Evolutionary conservation across 2,888 invertebrate species (phyloP), one percentile per base, ranked within the genome.

Genomic region (Argyra leucocephala): DNA sequence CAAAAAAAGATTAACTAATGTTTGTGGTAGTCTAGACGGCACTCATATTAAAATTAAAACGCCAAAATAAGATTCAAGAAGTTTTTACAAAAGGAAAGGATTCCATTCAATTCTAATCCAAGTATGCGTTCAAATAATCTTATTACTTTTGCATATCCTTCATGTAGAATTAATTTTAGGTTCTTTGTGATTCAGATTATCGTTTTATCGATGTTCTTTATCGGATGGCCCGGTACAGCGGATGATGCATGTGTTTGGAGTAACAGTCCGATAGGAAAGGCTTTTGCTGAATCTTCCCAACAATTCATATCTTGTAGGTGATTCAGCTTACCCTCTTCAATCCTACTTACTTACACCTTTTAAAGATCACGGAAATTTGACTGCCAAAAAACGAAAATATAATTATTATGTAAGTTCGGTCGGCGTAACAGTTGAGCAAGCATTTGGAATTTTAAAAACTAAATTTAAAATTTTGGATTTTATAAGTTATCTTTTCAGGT

Each of bases 201-300:
- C 22, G 58, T 59, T 64, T 59, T 24, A 64, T 21, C 6, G 36
- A 36, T 23, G 26, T 36, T 58, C n/a, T 64, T 61, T 22, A 23
- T 64, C 61, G 64, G 61, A 31, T 64, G 64, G 61, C 64, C 64
- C 22, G 64, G 64, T 15, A 64, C 23, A 57, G 62, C 64, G 57
- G 57, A 64, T 64, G 64, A 64, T 22, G 61, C 64, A 24, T 22
- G 18, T 22, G 61, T 64, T 26, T 61, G 64, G 64, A 26, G 26
- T 61, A 64, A 64, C 7, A 64, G 61, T 26, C 57, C 61, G 9
- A 57, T 64, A 22, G 31, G 22, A n/a, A n/a, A 36, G 21, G 22
- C 22, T 59, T 36, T 64, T 24, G 36, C n/a, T 21, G 24, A 64
- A 36, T 57, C 24, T 64, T 9, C 12, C 48, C 26, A 21, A 57